These are phyloP conservation scores for Listronotus oregonensis DNA, from an alignment of 1,140 invertebrate genomes.

Conservation along the genomic window DNA sequence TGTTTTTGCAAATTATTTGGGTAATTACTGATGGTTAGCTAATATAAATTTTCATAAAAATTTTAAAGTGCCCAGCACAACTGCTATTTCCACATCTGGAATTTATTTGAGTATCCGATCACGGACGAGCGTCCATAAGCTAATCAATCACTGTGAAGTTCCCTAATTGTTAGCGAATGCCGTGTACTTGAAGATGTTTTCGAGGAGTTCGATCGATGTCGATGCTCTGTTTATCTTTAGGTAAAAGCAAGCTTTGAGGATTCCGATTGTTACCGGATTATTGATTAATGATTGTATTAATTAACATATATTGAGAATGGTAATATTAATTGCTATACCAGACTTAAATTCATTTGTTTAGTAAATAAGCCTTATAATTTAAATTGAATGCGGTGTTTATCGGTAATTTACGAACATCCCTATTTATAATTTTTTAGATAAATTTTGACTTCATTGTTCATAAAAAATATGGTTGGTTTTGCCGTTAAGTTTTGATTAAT, in stretches of 20 bases:
- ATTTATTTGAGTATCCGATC: slow-evolving; percentile 1
- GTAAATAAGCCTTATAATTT: no score
- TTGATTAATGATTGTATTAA: not conserved
- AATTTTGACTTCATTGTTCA: no score
- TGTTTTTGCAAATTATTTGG: no score
- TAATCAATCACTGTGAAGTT: slow-evolving; percentile 6
- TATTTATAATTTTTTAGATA: no score
- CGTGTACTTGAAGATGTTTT: not conserved
- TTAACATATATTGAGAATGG: no score
- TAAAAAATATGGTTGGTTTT: no score
- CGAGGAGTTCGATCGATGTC: not conserved
- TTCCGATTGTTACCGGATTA: not conserved
- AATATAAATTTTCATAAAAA: not conserved
- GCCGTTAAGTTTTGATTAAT: no score
- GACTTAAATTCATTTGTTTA: no score
- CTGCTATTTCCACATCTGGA: not conserved
- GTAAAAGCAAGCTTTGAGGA: not conserved
- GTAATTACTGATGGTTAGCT: no score
- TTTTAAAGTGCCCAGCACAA: not conserved
- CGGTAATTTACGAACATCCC: no score
- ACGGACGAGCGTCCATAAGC: not conserved
- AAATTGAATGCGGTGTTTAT: no score
- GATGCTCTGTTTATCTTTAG: not conserved
- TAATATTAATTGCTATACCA: no score
- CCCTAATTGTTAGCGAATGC: slow-evolving; percentile 3